Base-by-base conservation (phyloP, 2,113 vertebrate genomes). In the Daboia siamensis region DNA sequence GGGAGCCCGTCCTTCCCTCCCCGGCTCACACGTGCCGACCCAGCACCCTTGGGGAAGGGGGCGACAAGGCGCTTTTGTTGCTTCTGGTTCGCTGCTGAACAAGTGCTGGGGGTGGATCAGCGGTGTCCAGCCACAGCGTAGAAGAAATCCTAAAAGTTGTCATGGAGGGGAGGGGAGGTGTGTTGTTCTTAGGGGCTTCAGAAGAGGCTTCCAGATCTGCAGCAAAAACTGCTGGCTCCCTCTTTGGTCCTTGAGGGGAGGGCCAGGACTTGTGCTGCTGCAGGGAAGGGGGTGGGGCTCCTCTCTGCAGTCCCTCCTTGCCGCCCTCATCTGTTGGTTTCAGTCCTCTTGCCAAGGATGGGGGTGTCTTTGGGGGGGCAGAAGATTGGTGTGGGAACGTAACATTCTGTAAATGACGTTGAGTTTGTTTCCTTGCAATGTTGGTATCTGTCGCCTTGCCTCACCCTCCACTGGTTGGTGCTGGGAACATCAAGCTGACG, bases 1-100 rank as follows among this genome's bases (percentile, higher is more conserved):
- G 95, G 24, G n/a, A 87, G 95, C 91, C 92, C 93, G 87, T 93
- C 87, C 94, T 91, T 88, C 0, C 89, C 92, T 88, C 39, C 90
- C 86, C 26, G 2, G 56, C 84, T 86, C 15, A 23, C n/a, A 23
- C 55, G 7, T 29, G 17, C 33, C 59, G 59, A 1, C 59, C 26
- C 4, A 29, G 20, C 0, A 0, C 55, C 93, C 89, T 57, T 90
- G 90, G 57, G 5, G 55, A n/a, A 59, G 33, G 57, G 80, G 93
- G 93, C 90, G 0, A 0, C 8, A 17, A 85, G 89, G 29, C 1
- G 0, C 93, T 93, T 91, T 85, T 90, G 64, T 69, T 39, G 80
- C 91, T 93, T 93, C 2, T 0, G 3, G 52, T 0, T n/a, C 80
- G 0, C 0, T 1, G 12, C 29, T n/a, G 61, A 64, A 69, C 0